Base-by-base conservation (phyloP, 1,140 invertebrate genomes). In the Bombus cullumanus region DNA sequence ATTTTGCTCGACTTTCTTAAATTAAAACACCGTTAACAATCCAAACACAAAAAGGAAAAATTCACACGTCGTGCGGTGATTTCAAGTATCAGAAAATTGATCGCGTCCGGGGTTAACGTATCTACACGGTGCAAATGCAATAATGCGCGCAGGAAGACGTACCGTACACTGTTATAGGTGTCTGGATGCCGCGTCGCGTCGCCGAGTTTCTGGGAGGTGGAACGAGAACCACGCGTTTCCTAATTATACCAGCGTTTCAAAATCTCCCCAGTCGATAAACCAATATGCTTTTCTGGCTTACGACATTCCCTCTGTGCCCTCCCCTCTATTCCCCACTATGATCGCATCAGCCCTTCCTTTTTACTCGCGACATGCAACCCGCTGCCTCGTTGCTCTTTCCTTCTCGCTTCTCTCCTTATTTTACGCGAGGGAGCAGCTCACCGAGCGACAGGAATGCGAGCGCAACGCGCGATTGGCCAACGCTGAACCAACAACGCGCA, bases 261-360 rank as follows among this genome's bases (percentile, higher is more conserved):
- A 94, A 94, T 89, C 87, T 86, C 81, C 76, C 85, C 85, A 93
- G 93, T 93, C 94, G 94, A 94, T 94, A 93, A 94, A 94, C 93
- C 93, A 94, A 95, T 94, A 94, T 93, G 92, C 93, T 93, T 94
- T 92, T 94, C 92, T 93, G 91, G 86, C 94, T 95, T 93, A 89
- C 94, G 91, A 94, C 93, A 93, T 92, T 90, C 92, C 87, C 86
- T 86, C 86, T 76, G 64, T 66, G 57, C 88, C 72, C 86, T 81
- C 62, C 39, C 66, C 80, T 43, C 77, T 68, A 80, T 71, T 31
- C 53, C 59, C 75, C 86, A 34, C 41, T 43, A 76, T 25, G 3
- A 10, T 12, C n/a, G 39, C 73, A 9, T 47, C 31, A 31, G 5
- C 59, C 18, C 37, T 37, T 18, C 59, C 31, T 22, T 31, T 37